phyloP scores from a whole-genome alignment of 2,888 invertebrate genomes.

The Drosophila neotestacea region DNA sequence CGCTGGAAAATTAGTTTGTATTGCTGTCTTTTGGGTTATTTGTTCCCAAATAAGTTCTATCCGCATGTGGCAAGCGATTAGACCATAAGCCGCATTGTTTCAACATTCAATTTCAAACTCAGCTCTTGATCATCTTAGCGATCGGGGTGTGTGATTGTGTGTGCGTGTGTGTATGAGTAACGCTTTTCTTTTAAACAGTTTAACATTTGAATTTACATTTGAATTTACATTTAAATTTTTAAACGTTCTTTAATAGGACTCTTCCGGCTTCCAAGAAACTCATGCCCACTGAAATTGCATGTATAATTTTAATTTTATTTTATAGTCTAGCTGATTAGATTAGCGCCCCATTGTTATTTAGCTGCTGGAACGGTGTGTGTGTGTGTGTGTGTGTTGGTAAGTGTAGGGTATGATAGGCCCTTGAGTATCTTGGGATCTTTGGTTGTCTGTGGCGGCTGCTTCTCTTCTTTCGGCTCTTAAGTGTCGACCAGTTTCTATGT shows the following conservation, averaged over 20 bases:
- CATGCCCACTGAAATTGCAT: conserved; percentile 59
- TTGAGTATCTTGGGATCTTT: conserved; percentile 18
- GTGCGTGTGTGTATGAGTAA: neutral
- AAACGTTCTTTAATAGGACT: conserved; percentile 70
- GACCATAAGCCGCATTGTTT: conserved; percentile 4
- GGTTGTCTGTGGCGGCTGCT: conserved; percentile 26
- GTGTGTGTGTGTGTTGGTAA: neutral
- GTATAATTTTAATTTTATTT: conserved; percentile 58
- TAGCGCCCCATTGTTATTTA: conserved; percentile 70
- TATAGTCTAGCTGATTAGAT: conserved; percentile 75
- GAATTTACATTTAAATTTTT: conserved; percentile 44
- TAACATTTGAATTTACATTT: conserved; percentile 51
- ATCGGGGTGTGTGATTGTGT: neutral
- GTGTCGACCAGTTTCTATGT: conserved; percentile 34
- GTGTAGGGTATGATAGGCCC: conserved; percentile 3
- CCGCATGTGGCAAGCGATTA: conserved; percentile 13
- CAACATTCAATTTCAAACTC: neutral
- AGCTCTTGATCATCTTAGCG: neutral
- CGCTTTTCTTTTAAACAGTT: conserved; percentile 26
- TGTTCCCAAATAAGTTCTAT: neutral
- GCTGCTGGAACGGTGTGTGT: conserved; percentile 27
- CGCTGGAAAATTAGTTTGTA: conserved; percentile 74
- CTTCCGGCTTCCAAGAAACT: conserved; percentile 74
- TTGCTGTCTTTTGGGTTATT: conserved; percentile 51
- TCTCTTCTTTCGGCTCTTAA: conserved; percentile 31